Base-by-base conservation (phyloP, 92 coral and sea anemone species). In the Pocillopora grandis region DNA sequence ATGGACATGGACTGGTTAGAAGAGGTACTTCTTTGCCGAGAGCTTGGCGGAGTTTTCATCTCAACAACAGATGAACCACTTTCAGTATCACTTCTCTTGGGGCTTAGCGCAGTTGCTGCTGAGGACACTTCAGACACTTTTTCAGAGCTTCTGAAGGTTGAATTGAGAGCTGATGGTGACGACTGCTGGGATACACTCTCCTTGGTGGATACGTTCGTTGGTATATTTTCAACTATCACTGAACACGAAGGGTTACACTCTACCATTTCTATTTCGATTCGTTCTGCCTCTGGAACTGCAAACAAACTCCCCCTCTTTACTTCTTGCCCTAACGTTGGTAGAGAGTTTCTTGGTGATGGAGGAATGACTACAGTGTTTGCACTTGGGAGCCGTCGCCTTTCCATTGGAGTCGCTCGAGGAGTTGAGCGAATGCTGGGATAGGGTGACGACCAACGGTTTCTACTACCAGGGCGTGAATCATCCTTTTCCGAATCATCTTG, bases 1-100 rank as follows among this genome's bases (percentile, higher is more conserved):
- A 91, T 66, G 31, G 98, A 89, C 48, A 92, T 62, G 13, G 98
- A 90, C 56, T 89, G 85, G 19, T 89, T 66, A 20, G 93, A 91
- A 2, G 85, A 79, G 10, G 87, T 81, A 57, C 87, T 81, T 36
- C 76, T 77, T 67, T 82, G 88, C 15, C 83, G 89, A 56, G 64
- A 77, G 17, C n/a, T 74, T 7, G 76, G 58, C 56, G 86, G 62
- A 36, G 87, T 75, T 79, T 88, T 85, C 21, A 64, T n/a, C 36
- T 83, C 88, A 58, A 19, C 67, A 2, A 49, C 49, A 55, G 87
- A 20, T 42, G 35, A 21, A 17, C 52, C 49, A 70, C 75, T 69
- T 16, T 74, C 86, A 0, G 80, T 65, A 12, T 73, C 86, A 55
- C 72, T 83, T 23, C 67, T 75, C 15, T 12, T 31, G 17, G 65